Evolutionary conservation across 2,888 invertebrate genomes (phyloP), one percentile per base, ranked within the genome.

Genomic region (Heliothis peltigera): DNA sequence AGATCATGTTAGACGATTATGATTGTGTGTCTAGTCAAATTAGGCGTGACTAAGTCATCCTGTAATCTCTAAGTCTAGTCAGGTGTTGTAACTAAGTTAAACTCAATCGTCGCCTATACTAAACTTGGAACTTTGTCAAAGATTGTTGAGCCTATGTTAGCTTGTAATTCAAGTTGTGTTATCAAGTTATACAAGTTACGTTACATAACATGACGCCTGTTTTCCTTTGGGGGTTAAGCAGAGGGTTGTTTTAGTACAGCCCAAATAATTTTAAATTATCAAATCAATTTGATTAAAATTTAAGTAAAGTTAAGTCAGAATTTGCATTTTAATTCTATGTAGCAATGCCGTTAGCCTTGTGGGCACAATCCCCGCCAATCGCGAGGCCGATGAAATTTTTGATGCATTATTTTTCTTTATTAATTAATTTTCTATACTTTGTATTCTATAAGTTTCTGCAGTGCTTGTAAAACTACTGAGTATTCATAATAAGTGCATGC

Each of bases 1-100:
- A 66, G 55, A 25, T 48, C 25, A 22, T 32, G 42, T 17, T 48
- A 1, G 42, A 22, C 18, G 4, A 64, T 47, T 19, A 32, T 51
- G 53, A 32, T 65, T 46, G 32, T 39, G 39, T 25, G 18, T 0
- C 35, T 19, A 19, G 28, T 7, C 6, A 4, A 17, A 22, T 22
- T 22, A 62, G 22, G 5, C 2, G n/a, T 47, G 17, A 10, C 18
- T n/a, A 28, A 21, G 46, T 28, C 18, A 58, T 28, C 4, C 8
- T 10, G 17, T 21, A 42, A 42, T 42, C 17, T 7, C n/a, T 42
- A 17, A 17, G 17, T 17, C n/a, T 42, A n/a, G 42, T 42, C 42
- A 42, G 42, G 17, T 42, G 42, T 42, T n/a, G n/a, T 39, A 39
- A 39, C 39, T 39, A 1, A 5, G n/a, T 39, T 15, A 4, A 39